Conservation (phyloP, 2,888 invertebrate genomes). For the Prosapia bicincta region DNA sequence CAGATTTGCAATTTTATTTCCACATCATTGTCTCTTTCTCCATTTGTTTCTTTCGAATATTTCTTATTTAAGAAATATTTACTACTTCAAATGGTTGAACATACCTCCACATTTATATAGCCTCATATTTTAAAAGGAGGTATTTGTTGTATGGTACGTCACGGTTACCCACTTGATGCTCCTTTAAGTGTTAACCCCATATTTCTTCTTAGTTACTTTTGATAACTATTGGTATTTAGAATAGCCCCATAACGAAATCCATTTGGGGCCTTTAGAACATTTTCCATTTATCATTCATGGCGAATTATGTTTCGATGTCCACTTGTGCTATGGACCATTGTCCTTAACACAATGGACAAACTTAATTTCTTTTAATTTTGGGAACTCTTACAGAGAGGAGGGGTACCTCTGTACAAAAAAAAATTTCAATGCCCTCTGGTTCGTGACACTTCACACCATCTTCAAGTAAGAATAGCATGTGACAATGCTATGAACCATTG, state of each 20-base stretch:
- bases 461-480: too few relatives aligned
- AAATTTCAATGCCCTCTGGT: too few relatives aligned
- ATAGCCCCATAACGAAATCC: constrained; percentile 16
- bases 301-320: constrained; percentile 6
- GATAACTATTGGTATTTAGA: constrained; percentile 12
- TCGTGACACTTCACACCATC: too few relatives aligned
- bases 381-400: too few relatives aligned
- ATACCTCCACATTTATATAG: constrained; percentile 12
- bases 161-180: too few relatives aligned
- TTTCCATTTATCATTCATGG: constrained; percentile 21
- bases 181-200: background rate
- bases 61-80: constrained; percentile 29
- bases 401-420: too few relatives aligned
- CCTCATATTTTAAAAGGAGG: constrained; percentile 11
- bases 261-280: too few relatives aligned
- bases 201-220: constrained; percentile 14
- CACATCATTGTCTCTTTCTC: constrained; percentile 5
- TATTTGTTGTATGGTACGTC: constrained; percentile 26
- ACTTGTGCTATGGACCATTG: too few relatives aligned
- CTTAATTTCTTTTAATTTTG: too few relatives aligned
- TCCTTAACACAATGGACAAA: too few relatives aligned
- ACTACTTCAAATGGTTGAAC: constrained; percentile 20
- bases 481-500: too few relatives aligned
- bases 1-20: constrained; percentile 22
- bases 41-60: background rate